These are phyloP conservation scores for Drosophila kurseongensis DNA, from an alignment of 1,140 invertebrate genomes.

Conservation along the genomic window DNA sequence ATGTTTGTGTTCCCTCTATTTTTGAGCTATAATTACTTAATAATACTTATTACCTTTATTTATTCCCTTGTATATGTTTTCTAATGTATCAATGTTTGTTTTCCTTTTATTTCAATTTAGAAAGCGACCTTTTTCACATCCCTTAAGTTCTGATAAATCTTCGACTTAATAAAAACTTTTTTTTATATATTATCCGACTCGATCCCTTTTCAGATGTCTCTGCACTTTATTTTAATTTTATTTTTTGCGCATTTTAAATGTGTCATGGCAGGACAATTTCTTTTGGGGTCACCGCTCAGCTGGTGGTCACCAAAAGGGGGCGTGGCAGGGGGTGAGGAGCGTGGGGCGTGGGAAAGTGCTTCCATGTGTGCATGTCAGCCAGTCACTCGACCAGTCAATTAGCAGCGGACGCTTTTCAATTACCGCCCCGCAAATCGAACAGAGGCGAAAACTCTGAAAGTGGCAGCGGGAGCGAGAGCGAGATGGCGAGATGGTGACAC, in stretches of 20 bases:
- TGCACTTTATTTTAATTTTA: conserved; percentile 1
- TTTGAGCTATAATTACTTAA: too few species aligned
- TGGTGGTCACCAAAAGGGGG: neutral
- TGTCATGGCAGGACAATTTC: conserved; percentile 18
- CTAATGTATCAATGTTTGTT: too few species aligned
- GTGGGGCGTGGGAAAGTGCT: conserved; percentile 28
- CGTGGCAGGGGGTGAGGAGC: neutral
- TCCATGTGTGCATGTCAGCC: conserved; percentile 47
- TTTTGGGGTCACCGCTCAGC: conserved; percentile 20
- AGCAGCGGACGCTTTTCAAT: conserved; percentile 54
- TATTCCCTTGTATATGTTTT: too few species aligned
- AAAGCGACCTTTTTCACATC: too few species aligned
- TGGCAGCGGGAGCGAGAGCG: neutral
- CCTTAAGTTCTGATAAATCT: neutral
- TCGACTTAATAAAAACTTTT: too few species aligned
- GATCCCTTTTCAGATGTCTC: neutral
- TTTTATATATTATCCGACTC: too few species aligned
- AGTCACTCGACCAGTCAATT: conserved; percentile 54
- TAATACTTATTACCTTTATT: too few species aligned
- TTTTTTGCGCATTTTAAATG: conserved; percentile 24
- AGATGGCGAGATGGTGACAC: too few species aligned
- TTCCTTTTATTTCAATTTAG: too few species aligned
- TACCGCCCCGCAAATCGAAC: conserved; percentile 37
- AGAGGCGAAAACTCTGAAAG: conserved; percentile 7
- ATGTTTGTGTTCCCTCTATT: too few species aligned